Base-by-base conservation (phyloP, 2,888 invertebrate species). In the Griposia aprilina region DNA sequence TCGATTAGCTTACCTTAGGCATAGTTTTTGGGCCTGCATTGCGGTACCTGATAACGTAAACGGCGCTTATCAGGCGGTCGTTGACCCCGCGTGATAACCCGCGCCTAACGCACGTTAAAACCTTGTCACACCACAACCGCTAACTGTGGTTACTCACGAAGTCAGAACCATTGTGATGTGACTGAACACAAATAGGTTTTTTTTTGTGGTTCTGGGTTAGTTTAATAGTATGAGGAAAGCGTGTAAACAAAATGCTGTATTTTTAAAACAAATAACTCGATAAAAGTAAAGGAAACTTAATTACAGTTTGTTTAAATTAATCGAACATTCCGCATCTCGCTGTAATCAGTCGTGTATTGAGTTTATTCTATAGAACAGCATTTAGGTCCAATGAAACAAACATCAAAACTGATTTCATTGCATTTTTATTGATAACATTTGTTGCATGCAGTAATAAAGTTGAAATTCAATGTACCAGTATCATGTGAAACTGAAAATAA, bases 1-100 rank as follows among this genome's bases (percentile, higher is more conserved):
- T 95, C 90, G 94, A 94, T 95, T 93, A 60, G 88, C 87, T 86
- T 90, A 91, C 91, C 92, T 92, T 89, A 83, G 84, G 82, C 90
- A 90, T 90, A 90, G 90, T 94, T 94, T 95, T 94, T 88, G 93
- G 94, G 90, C 89, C 94, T 95, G 95, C 95, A 95, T 94, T 95
- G 95, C 95, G 94, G 93, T 95, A 94, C 92, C 92, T 94, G 95
- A 95, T 96, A 95, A 93, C 92, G 90, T 83, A 89, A 92, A 91
- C 91, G 90, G 91, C 87, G 88, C 90, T 89, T 95, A 95, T 95
- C 95, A 94, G 88, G 72, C 81, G 83, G 93, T 93, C 94, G 90
- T 90, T 88, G 94, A 93, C 92, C 95, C 90, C 87, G 78, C 81
- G 81, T 93, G 94, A 94, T 94, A 94, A 93, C 91, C 89, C 87